Base-by-base conservation (phyloP, 2,888 invertebrate species). In the Xanthostigma xanthostigma region DNA sequence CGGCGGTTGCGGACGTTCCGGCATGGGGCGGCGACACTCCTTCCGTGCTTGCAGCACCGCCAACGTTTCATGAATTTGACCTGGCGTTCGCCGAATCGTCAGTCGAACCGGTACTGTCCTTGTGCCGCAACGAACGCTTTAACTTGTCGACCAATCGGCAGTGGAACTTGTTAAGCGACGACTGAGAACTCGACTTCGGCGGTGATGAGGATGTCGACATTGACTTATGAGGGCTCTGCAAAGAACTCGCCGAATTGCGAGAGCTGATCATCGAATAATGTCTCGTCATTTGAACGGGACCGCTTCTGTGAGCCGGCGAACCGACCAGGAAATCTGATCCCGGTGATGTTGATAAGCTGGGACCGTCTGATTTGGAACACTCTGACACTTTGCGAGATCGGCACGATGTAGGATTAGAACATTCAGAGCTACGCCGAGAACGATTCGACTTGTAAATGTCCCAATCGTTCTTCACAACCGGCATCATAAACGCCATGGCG, bases 401-500 rank as follows among this genome's bases (percentile, higher is more conserved):
- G 64, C 75, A 74, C 58, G 74, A 64, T 57, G 71, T 70, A 40
- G 75, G 66, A 62, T 76, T 75, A 9, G 84, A 79, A 58, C 80
- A 78, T 68, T 89, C 88, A 9, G 87, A 87, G 41, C 79, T 75
- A 55, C 84, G 77, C 57, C 89, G 75, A 49, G 80, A 77, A 45
- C 88, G 78, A 65, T 81, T 80, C 55, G 85, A 82, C 72, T 88
- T 87, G 75, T 91, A 91, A 62, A 91, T 89, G 67, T 91, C 87
- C 79, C 86, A 91, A 68, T 91, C 89, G 73, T 90, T 91, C 74
- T 90, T 90, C 71, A 91, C 80, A 56, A 91, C 90, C 50, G 90
- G 91, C 87, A 91, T 89, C 90, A 90, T 90, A 72, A 91, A 91
- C 75, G 91, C 91, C 91, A 91, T 91, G 27, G 27, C 27, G 27